A percentile compares a stretch with the other conserved stretches of the same genome.
These are phyloP conservation scores for Heliconius nattereri DNA, from an alignment of 1,140 invertebrate species.

Conservation along the genomic window DNA sequence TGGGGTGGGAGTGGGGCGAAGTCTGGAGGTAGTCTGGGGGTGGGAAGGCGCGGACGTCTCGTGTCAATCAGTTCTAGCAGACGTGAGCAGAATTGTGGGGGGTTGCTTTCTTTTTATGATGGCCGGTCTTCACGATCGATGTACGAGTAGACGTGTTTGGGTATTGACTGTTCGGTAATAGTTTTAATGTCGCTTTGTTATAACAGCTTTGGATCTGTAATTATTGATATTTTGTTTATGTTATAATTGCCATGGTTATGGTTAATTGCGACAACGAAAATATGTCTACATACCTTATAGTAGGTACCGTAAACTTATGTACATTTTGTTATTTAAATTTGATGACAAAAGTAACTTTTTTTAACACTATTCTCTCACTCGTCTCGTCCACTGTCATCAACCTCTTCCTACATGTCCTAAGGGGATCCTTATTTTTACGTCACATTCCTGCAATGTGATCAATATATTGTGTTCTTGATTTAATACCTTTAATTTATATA, in stretches of 20 bases:
- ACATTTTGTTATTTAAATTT: too few relatives aligned
- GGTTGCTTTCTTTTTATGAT: slow-evolving; percentile 66
- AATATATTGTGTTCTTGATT: too few relatives aligned
- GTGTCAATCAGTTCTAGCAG: slow-evolving; percentile 75
- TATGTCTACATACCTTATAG: too few relatives aligned
- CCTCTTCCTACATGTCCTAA: too few relatives aligned
- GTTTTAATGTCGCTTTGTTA: slow-evolving; percentile 11
- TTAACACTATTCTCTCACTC: too few relatives aligned
- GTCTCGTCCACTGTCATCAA: too few relatives aligned
- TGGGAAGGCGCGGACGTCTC: slow-evolving; percentile 69
- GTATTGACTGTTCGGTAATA: slow-evolving; percentile 22
- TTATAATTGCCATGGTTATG: background rate
- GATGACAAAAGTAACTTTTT: too few relatives aligned
- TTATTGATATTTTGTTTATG: background rate
- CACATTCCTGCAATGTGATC: too few relatives aligned
- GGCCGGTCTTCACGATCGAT: slow-evolving; percentile 58
- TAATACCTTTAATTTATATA: too few relatives aligned
- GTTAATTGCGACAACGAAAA: too few relatives aligned
- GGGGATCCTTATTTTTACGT: too few relatives aligned
- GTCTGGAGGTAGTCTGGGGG: slow-evolving; percentile 17
- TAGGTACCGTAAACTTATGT: too few relatives aligned
- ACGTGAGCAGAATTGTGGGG: slow-evolving; percentile 69
- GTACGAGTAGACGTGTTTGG: slow-evolving; percentile 32
- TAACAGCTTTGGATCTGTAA: background rate
- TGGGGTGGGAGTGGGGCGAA: slow-evolving; percentile 31